Evolutionary conservation across 2,113 vertebrate genomes (phyloP), one percentile per base, ranked within the genome.

Genomic region (Microcebus griseorufus): DNA sequence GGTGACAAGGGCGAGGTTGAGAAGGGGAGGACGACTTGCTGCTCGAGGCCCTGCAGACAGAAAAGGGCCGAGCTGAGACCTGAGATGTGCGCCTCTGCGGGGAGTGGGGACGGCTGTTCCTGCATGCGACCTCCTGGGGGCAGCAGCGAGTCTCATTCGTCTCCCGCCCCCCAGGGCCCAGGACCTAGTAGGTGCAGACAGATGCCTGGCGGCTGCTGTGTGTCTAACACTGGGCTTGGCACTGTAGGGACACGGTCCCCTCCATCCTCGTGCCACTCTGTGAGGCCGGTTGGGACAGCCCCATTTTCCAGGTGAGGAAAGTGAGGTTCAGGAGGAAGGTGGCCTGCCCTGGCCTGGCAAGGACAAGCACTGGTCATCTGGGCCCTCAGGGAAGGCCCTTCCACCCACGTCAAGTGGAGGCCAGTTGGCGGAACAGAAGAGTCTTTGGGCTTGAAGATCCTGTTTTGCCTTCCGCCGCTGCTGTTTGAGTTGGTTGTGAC

Each of bases 401-500:
- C 5, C 6, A 3, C 1, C 39, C 32, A 20, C 2, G 3, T 27
- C 32, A 34, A 27, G 10, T 0, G 2, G 29, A 53, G 53, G 81
- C 64, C 48, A 69, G 37, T 34, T 89, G 82, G 51, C 3, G 3
- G 29, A 32, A 23, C 27, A 14, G 32, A 2, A 27, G 4, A 18
- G 37, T 45, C 12, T 32, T 42, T 6, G 9, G 11, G 23, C 6
- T 92, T 48, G 37, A 39, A 84, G 4, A 83, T 55, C 58, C 32
- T 83, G 92, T 94, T 96, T 92, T 72, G n/a, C 17, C 39, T 27
- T 53, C 9, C 0, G 25, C 14, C 17, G 18, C 55, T 87, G 53
- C 84, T 91, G 45, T 96, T 90, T 90, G 81, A 81, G 14, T 80
- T 96, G 90, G 58, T 95, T 82, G 55, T n/a, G 69, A 84, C 0